phyloP scores from a whole-genome alignment of 2,113 vertebrate species.

The Brachyhypopomus gauderio region DNA sequence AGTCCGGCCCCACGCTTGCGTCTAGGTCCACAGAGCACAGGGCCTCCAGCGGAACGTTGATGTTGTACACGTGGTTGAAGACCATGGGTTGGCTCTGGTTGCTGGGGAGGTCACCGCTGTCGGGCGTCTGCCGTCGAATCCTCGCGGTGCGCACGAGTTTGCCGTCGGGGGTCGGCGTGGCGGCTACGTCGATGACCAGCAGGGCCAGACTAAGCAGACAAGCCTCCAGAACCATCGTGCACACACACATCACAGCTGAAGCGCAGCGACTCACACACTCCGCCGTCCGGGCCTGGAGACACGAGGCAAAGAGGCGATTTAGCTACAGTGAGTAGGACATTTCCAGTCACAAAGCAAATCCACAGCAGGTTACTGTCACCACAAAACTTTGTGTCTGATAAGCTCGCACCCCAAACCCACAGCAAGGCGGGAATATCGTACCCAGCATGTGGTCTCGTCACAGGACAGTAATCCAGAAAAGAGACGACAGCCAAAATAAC shows the following conservation, averaged over 20 bases:
- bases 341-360: too few species aligned
- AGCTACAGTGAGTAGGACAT: not conserved
- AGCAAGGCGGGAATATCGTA: too few species aligned
- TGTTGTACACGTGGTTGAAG: constrained; percentile 97
- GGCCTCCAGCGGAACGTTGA: constrained; percentile 89
- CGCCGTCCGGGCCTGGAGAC: not conserved
- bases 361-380: too few species aligned
- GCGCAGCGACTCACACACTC: not conserved
- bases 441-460: too few species aligned
- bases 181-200: constrained; percentile 47
- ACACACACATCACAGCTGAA: constrained; percentile 52
- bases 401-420: too few species aligned
- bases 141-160: constrained; percentile 72
- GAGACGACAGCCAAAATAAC: constrained; percentile 30
- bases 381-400: too few species aligned
- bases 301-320: not conserved
- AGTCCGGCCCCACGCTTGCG: constrained; percentile 66
- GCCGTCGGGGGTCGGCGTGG: constrained; percentile 63
- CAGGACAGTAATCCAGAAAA: constrained; percentile 5
- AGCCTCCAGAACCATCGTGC: constrained; percentile 50
- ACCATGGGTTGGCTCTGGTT: constrained; percentile 87
- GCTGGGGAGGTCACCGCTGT: constrained; percentile 62
- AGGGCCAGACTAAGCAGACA: constrained; percentile 64
- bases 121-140: constrained; percentile 71
- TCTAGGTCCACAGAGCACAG: constrained; percentile 87